These are phyloP conservation scores for Andricus quercusramuli DNA, from an alignment of 2,888 invertebrate species.

Conservation along the genomic window DNA sequence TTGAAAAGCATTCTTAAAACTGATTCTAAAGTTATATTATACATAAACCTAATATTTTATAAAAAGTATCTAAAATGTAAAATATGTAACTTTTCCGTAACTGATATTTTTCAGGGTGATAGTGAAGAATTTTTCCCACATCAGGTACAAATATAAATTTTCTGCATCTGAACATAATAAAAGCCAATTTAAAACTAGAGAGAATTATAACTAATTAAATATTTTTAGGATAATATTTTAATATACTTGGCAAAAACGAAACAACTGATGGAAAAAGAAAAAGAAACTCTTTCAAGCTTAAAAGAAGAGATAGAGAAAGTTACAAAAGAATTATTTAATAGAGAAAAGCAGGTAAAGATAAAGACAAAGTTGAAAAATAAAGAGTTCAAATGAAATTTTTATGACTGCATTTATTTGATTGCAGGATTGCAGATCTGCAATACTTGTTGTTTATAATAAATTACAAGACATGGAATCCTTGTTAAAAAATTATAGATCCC, in stretches of 20 bases:
- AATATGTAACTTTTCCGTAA: neutral
- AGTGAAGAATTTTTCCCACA: neutral
- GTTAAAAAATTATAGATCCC: slow-evolving; percentile 57
- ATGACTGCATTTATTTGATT: slow-evolving; percentile 26
- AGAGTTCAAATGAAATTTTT: neutral
- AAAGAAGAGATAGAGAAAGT: slow-evolving; percentile 64
- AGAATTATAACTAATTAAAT: slow-evolving; percentile 1
- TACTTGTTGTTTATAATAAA: slow-evolving; percentile 57
- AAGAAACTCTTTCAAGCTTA: slow-evolving; percentile 60
- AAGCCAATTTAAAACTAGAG: neutral
- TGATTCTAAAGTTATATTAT: neutral
- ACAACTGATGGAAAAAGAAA: slow-evolving; percentile 64
- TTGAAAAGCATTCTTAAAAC: neutral
- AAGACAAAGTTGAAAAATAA: neutral
- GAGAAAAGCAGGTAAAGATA: slow-evolving; percentile 28
- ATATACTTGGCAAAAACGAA: slow-evolving; percentile 62
- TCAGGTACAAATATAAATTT: slow-evolving; percentile 6
- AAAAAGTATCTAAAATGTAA: neutral
- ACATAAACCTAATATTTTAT: neutral
- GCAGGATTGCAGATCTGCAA: slow-evolving; percentile 56
- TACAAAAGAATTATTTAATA: slow-evolving; percentile 57
- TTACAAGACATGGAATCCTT: slow-evolving; percentile 60
- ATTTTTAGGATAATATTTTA: slow-evolving; percentile 60
- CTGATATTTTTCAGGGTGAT: neutral
- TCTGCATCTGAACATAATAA: neutral